Conservation (phyloP, 2,113 vertebrate species). For the Acrocephalus kingi region DNA sequence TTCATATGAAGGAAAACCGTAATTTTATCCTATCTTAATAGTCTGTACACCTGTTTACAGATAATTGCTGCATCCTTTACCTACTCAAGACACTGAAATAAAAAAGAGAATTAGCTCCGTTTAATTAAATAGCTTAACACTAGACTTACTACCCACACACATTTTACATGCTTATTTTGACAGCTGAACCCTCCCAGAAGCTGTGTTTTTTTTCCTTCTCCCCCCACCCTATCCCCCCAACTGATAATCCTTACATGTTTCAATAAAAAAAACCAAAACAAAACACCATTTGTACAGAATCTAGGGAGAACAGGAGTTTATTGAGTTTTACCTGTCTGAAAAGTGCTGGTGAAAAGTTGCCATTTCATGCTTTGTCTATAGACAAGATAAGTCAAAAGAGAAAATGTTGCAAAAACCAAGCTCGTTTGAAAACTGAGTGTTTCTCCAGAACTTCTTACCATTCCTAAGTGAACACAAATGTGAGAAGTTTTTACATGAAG, state of each 20-base stretch:
- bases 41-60: neutral
- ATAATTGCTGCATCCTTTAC: neutral
- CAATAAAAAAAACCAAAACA: neutral
- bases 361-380: conserved; percentile 59
- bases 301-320: conserved; percentile 59
- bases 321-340: conserved; percentile 52
- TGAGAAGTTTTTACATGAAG: neutral
- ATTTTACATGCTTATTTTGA: neutral
- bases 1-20: neutral
- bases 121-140: neutral
- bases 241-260: neutral
- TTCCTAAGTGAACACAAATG: conserved; percentile 37
- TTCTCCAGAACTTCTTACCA: conserved; percentile 35
- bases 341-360: conserved; percentile 53
- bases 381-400: conserved; percentile 6
- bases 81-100: neutral
- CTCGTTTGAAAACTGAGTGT: conserved; percentile 16
- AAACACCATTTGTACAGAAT: conserved; percentile 9
- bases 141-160: neutral
- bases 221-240: neutral
- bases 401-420: conserved; percentile 42
- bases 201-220: too few species aligned
- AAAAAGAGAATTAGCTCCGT: neutral
- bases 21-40: neutral
- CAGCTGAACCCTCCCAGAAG: neutral